These are phyloP conservation scores for Drosophila maculinotata DNA, from an alignment of 2,888 invertebrate species.

Conservation along the genomic window DNA sequence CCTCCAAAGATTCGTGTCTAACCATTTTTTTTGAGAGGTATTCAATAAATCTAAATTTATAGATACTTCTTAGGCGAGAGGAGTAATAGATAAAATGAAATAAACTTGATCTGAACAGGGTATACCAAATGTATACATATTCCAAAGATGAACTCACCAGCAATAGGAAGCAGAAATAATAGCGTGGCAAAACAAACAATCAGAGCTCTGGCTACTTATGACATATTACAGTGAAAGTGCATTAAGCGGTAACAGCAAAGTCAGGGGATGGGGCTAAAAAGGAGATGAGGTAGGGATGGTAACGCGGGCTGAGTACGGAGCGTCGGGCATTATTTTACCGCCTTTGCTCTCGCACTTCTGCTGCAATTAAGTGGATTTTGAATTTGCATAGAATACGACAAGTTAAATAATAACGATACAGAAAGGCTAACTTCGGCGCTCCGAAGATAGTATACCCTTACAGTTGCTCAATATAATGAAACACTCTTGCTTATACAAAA, in stretches of 20 bases:
- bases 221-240: conserved; percentile 74
- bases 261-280: conserved; percentile 10
- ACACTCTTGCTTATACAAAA: too few species aligned
- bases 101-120: too few species aligned
- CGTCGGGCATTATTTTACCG: conserved; percentile 28
- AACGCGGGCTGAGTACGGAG: conserved; percentile 1
- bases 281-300: background rate
- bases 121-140: too few species aligned
- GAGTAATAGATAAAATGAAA: too few species aligned
- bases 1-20: too few species aligned
- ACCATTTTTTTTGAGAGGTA: too few species aligned
- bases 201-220: conserved; percentile 70
- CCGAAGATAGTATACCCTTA: too few species aligned
- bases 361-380: conserved; percentile 65
- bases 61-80: too few species aligned
- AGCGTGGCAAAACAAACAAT: conserved; percentile 38
- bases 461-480: too few species aligned
- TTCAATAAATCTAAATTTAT: too few species aligned
- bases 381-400: conserved; percentile 66
- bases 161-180: conserved; percentile 25
- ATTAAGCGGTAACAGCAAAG: conserved; percentile 55
- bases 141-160: conserved; percentile 16
- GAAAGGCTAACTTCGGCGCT: too few species aligned
- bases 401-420: too few species aligned
- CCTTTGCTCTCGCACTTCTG: conserved; percentile 22